Conservation (phyloP, 2,797 vertebrate genomes). For the Halcyon leucocephala region DNA sequence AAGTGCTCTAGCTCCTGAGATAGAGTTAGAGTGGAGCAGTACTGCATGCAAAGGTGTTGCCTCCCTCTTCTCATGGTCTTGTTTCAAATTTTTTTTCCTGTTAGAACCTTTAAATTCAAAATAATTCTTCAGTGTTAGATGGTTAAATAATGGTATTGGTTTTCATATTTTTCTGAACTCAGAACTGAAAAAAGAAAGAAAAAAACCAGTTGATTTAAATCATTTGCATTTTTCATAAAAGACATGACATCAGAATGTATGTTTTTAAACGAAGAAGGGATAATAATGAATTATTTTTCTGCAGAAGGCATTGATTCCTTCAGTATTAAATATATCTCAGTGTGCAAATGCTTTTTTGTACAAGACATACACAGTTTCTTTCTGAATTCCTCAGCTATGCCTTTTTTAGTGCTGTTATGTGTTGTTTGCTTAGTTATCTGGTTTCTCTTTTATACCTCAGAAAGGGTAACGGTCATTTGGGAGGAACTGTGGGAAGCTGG, state of each 20-base stretch:
- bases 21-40: neutral
- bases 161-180: neutral
- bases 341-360: neutral
- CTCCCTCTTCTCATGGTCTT: neutral
- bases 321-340: neutral
- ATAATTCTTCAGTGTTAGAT: neutral
- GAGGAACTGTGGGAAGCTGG: conserved; percentile 52
- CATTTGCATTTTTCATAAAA: neutral
- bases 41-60: neutral
- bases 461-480: conserved; percentile 33
- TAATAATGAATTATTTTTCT: neutral
- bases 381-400: neutral
- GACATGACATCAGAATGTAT: neutral
- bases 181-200: neutral
- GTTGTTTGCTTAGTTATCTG: neutral
- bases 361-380: neutral
- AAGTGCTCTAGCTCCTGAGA: neutral
- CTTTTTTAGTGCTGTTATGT: neutral
- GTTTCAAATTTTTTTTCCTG: neutral
- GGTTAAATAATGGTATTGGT: neutral
- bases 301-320: neutral
- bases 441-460: neutral
- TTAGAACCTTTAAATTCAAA: neutral
- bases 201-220: neutral
- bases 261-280: neutral